phyloP scores from a whole-genome alignment of 2,113 vertebrate genomes.

The Hemicordylus capensis region DNA sequence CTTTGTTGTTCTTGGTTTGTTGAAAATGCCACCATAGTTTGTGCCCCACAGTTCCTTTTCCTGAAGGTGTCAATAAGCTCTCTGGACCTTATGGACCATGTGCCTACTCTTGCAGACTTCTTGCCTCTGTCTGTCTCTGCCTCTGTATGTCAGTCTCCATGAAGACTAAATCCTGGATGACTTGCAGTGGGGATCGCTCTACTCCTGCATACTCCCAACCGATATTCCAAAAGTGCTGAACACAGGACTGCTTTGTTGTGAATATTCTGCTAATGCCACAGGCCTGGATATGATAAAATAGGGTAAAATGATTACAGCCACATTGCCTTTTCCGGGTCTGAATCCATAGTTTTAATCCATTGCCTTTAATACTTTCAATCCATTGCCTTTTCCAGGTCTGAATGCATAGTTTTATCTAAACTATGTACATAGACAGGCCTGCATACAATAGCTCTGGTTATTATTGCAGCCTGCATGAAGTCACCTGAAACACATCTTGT shows the following conservation, averaged over 20 bases:
- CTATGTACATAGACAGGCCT: constrained; percentile 17
- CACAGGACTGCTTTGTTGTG: neutral
- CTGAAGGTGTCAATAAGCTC: too few relatives aligned
- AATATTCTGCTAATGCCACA: neutral
- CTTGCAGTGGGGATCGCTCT: too few relatives aligned
- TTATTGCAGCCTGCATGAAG: constrained; percentile 15
- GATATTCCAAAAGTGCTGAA: neutral
- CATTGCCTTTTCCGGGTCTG: neutral
- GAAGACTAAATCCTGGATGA: too few relatives aligned
- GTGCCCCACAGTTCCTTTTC: too few relatives aligned
- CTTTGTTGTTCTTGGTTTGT: too few relatives aligned
- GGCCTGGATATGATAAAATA: neutral
- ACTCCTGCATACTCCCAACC: too few relatives aligned
- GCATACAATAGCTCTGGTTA: constrained; percentile 18
- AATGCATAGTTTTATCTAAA: constrained; percentile 23
- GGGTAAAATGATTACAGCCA: neutral
- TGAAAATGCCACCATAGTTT: too few relatives aligned
- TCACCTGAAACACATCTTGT: constrained; percentile 33
- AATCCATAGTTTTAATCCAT: constrained; percentile 12
- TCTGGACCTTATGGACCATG: too few relatives aligned
- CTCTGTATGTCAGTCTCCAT: too few relatives aligned
- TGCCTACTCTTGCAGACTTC: too few relatives aligned
- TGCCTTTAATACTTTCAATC: too few relatives aligned
- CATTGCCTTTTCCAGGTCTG: neutral
- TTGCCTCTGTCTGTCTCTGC: too few relatives aligned